Conservation (phyloP, 2,797 vertebrate species). For the Enteromius unitaeniatus region DNA sequence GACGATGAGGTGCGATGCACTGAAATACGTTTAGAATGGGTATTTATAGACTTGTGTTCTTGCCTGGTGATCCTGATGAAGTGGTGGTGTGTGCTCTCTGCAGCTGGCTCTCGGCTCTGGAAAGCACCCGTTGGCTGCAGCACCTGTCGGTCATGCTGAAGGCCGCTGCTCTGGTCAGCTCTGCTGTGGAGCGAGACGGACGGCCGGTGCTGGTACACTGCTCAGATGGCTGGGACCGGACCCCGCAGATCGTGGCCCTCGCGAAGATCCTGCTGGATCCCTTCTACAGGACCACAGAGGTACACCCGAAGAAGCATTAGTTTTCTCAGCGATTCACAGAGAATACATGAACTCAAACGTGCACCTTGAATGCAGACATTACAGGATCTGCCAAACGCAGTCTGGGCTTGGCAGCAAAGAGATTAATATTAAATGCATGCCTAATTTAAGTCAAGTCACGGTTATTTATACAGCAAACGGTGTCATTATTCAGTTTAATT, state of each 20-base stretch:
- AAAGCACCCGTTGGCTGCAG: constrained; percentile 98
- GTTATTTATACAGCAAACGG: background rate
- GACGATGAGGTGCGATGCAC: background rate
- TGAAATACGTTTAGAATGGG: background rate
- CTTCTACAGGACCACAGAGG: constrained; percentile 96
- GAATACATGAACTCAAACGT: too few species aligned
- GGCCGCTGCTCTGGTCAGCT: constrained; percentile 92
- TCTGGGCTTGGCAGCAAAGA: background rate
- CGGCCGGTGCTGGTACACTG: constrained; percentile 96
- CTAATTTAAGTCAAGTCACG: background rate
- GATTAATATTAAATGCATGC: background rate
- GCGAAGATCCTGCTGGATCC: constrained; percentile 95
- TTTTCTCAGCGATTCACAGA: background rate
- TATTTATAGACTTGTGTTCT: background rate
- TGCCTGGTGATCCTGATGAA: background rate
- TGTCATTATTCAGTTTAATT: background rate
- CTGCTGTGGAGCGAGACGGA: constrained; percentile 91
- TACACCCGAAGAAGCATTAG: constrained; percentile 58
- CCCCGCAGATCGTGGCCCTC: constrained; percentile 94
- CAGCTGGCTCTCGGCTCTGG: constrained; percentile 97
- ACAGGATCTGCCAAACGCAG: background rate
- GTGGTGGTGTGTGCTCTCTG: background rate
- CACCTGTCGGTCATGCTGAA: constrained; percentile 98
- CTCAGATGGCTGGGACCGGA: constrained; percentile 97
- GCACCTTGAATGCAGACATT: background rate